These are phyloP conservation scores for Rotaria sp. DNA, from an alignment of 2,888 invertebrate species.

Conservation along the genomic window DNA sequence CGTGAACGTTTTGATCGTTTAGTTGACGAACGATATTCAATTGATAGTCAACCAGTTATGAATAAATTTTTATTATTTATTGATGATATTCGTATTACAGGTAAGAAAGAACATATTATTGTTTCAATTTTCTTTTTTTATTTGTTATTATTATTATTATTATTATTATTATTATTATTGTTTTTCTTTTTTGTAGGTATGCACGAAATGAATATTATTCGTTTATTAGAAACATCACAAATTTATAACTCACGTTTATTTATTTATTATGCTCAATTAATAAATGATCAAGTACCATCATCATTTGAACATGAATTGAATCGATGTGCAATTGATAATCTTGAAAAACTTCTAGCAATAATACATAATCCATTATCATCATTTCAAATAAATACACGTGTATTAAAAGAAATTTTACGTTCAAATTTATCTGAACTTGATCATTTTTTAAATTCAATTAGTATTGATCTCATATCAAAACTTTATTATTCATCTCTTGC, in stretches of 20 bases:
- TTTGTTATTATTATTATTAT: no score
- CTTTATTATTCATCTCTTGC: not conserved
- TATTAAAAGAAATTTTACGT: constrained; percentile 18
- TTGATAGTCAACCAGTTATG: not conserved
- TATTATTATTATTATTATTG: no score
- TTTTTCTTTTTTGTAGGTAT: not conserved
- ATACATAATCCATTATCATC: not conserved
- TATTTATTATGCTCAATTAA: constrained; percentile 19
- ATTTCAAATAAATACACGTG: constrained; percentile 4
- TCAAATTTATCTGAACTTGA: not conserved
- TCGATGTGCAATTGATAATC: not conserved
- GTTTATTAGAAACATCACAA: not conserved
- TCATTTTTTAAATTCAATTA: not conserved
- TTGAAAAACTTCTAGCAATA: not conserved
- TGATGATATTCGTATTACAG: constrained; percentile 22
- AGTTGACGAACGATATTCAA: not conserved
- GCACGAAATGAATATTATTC: not conserved
- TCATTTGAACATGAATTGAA: constrained; percentile 23
- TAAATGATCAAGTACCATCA: constrained; percentile 3
- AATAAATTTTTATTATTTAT: constrained; percentile 14
- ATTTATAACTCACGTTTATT: constrained; percentile 11
- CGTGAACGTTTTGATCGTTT: not conserved
- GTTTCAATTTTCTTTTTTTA: no score
- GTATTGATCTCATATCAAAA: not conserved
- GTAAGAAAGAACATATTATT: not conserved